Conservation (phyloP, 2,888 invertebrate species). For the Ferrisia virgata region DNA sequence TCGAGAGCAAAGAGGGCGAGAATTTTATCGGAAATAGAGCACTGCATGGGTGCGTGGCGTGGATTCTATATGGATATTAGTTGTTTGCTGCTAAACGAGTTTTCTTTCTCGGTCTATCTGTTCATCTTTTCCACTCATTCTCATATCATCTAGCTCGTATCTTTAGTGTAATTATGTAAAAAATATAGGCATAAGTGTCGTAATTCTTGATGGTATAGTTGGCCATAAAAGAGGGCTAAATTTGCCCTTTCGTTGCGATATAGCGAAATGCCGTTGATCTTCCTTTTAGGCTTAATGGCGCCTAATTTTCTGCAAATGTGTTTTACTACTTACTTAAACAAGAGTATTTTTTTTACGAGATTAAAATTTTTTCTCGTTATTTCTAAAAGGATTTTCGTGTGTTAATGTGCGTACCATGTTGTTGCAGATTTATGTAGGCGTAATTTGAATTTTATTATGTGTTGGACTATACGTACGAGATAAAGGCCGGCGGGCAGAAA, state of each 20-base stretch:
- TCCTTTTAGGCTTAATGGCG: conserved; percentile 8
- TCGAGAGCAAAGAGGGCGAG: not conserved
- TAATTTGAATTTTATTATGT: conserved; percentile 12
- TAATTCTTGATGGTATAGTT: conserved; percentile 15
- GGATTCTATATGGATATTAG: too few species aligned
- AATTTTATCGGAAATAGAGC: not conserved
- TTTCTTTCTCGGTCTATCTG: not conserved
- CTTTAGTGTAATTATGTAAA: not conserved
- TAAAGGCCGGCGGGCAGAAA: not conserved
- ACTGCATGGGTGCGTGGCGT: not conserved
- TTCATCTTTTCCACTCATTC: too few species aligned
- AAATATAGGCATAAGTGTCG: conserved; percentile 10
- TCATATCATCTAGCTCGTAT: not conserved
- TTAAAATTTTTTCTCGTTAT: not conserved
- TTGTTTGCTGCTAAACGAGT: not conserved
- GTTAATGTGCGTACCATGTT: not conserved
- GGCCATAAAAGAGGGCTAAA: not conserved
- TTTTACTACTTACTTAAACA: not conserved
- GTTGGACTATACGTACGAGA: not conserved
- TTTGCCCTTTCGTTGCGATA: not conserved
- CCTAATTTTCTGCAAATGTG: conserved; percentile 11
- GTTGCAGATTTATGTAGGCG: not conserved
- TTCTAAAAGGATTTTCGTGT: conserved; percentile 6
- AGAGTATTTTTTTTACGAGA: not conserved
- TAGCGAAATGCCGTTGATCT: not conserved